phyloP scores from a whole-genome alignment of 2,888 invertebrate species.

The Drosophila eohydei region DNA sequence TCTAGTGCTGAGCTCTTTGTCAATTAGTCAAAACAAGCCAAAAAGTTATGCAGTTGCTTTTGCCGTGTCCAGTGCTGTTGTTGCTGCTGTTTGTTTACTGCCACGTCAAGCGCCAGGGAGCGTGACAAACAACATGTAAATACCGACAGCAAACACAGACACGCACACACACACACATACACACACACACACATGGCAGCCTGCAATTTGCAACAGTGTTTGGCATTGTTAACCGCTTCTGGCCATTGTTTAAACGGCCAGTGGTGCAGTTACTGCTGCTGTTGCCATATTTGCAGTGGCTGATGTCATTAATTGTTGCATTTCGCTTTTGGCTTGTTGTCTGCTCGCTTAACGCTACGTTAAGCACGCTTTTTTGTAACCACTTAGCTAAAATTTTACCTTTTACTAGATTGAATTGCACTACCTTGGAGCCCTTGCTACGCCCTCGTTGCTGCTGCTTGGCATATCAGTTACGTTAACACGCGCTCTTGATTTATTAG shows the following conservation, averaged over 20 bases:
- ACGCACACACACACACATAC: conserved; percentile 11
- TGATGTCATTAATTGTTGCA: conserved; percentile 77
- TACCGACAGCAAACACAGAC: conserved; percentile 43
- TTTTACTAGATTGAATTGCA: conserved; percentile 35
- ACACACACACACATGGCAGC: conserved; percentile 11
- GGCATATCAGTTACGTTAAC: conserved; percentile 55
- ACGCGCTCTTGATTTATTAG: conserved; percentile 66
- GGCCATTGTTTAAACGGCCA: conserved; percentile 57
- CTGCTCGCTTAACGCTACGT: conserved; percentile 34
- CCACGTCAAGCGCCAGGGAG: conserved; percentile 49
- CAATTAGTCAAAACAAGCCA: conserved; percentile 74
- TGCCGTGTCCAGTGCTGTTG: conserved; percentile 14
- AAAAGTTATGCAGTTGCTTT: conserved; percentile 58
- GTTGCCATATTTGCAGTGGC: conserved; percentile 49
- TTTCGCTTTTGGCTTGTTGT: conserved; percentile 50
- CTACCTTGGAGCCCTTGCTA: background rate
- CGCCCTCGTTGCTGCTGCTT: background rate
- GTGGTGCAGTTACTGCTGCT: conserved; percentile 28
- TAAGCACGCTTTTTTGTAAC: conserved; percentile 38
- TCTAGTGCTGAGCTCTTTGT: conserved; percentile 45
- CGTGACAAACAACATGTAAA: conserved; percentile 70
- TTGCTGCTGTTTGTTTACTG: conserved; percentile 36
- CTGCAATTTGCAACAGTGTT: conserved; percentile 50
- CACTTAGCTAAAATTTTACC: conserved; percentile 24
- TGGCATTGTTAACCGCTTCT: conserved; percentile 64